These are phyloP conservation scores for Esperia sulphurella DNA, from an alignment of 2,888 invertebrate species.

Conservation along the genomic window DNA sequence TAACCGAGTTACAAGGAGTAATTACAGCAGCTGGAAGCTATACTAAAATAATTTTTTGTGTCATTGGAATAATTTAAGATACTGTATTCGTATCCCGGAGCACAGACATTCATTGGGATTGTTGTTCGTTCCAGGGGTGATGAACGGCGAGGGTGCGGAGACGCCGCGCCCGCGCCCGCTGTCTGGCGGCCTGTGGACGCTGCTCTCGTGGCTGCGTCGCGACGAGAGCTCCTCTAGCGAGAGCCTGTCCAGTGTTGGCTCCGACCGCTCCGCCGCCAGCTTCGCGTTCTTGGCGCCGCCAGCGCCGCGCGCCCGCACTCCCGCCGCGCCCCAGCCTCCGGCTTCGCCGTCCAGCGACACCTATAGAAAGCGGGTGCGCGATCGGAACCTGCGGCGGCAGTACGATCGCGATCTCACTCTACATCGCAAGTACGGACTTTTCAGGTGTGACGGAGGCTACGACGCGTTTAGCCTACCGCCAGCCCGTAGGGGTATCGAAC, in stretches of 20 bases:
- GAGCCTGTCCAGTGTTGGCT: conserved; percentile 84
- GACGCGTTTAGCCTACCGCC: conserved; percentile 62
- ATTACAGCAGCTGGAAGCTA: too few relatives aligned
- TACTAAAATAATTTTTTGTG: too few relatives aligned
- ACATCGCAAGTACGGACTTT: conserved; percentile 82
- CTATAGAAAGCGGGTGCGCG: conserved; percentile 80
- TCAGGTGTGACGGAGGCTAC: conserved; percentile 47
- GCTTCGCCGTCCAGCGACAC: conserved; percentile 81
- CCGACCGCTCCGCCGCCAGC: conserved; percentile 85
- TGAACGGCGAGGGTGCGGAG: conserved; percentile 53
- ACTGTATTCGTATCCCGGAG: too few relatives aligned
- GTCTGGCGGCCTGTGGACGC: conserved; percentile 76
- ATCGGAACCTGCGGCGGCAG: conserved; percentile 78
- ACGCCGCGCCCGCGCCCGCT: conserved; percentile 61
- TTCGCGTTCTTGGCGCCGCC: conserved; percentile 83
- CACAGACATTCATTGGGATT: too few relatives aligned
- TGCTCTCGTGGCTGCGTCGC: conserved; percentile 87
- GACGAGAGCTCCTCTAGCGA: conserved; percentile 61
- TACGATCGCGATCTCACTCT: conserved; percentile 81
- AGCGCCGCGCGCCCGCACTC: conserved; percentile 69
- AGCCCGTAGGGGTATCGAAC: conserved; percentile 28
- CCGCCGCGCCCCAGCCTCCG: conserved; percentile 54
- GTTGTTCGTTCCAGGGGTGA: conserved; percentile 48
- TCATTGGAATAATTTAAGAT: too few relatives aligned
- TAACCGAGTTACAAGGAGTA: too few relatives aligned